Evolutionary conservation across 2,797 vertebrate species (phyloP).

Genomic region (Labeo calbasu): DNA sequence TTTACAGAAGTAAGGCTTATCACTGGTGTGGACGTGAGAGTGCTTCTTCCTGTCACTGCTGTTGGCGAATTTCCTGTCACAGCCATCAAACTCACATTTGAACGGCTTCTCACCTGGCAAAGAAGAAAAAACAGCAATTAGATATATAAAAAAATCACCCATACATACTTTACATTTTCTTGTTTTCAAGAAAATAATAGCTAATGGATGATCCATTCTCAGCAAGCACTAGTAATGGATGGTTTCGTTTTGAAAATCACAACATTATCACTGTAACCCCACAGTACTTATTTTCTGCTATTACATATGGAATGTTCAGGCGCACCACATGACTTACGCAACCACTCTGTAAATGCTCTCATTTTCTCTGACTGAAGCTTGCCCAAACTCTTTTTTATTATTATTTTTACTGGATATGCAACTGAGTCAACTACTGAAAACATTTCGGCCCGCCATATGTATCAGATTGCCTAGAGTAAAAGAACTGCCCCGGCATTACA

Average conservation of each 20-base stretch:
- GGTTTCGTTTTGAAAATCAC: conserved; percentile 11
- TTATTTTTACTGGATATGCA: conserved; percentile 10
- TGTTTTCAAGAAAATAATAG: conserved; percentile 6
- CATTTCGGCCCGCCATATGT: conserved; percentile 12
- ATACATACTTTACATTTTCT: background rate
- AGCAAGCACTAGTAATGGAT: background rate
- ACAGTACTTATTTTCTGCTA: conserved; percentile 9
- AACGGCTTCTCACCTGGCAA: conserved; percentile 95
- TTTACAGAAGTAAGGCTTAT: conserved; percentile 99
- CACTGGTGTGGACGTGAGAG: conserved; percentile 96
- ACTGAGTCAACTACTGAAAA: conserved; percentile 2
- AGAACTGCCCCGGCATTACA: background rate
- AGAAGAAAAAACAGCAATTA: conserved; percentile 57
- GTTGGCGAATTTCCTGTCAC: conserved; percentile 97
- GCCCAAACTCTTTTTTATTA: background rate
- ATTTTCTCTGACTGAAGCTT: conserved; percentile 5
- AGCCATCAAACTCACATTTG: conserved; percentile 98
- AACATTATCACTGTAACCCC: conserved; percentile 12
- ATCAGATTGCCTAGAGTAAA: background rate
- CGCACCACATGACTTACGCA: conserved; percentile 13
- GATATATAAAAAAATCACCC: background rate
- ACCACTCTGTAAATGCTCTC: background rate
- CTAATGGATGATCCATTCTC: background rate
- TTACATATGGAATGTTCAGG: conserved; percentile 21
- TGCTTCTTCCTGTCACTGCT: conserved; percentile 99